phyloP scores from a whole-genome alignment of 2,797 vertebrate species.

The Notolabrus celidotus region DNA sequence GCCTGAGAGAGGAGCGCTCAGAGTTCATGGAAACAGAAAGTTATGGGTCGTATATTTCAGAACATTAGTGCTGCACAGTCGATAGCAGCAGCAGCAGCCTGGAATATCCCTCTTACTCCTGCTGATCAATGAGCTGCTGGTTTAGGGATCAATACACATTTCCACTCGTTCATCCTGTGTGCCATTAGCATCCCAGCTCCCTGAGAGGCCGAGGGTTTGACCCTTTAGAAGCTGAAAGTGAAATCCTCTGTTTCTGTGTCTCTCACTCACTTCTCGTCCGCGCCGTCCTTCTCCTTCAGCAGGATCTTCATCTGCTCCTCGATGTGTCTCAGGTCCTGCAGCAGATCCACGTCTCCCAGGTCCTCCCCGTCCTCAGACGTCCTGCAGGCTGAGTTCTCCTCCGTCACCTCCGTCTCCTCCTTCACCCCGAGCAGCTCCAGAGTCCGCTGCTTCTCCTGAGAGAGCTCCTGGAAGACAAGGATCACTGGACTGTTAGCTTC shows the following conservation, averaged over 20 bases:
- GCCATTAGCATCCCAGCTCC: slow-evolving; percentile 50
- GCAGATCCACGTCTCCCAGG: slow-evolving; percentile 76
- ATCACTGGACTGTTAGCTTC: too few relatives aligned
- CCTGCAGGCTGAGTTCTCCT: slow-evolving; percentile 7
- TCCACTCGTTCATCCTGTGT: slow-evolving; percentile 70
- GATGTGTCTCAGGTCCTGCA: slow-evolving; percentile 91
- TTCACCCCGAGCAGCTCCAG: slow-evolving; percentile 89
- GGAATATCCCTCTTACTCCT: slow-evolving; percentile 61
- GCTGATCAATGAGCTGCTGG: slow-evolving; percentile 70
- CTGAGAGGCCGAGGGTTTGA: slow-evolving; percentile 9
- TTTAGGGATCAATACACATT: slow-evolving; percentile 81
- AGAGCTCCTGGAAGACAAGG: slow-evolving; percentile 91
- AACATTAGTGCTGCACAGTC: slow-evolving; percentile 66
- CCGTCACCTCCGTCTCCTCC: slow-evolving; percentile 58
- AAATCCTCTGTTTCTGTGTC: too few relatives aligned
- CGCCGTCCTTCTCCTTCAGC: slow-evolving; percentile 91
- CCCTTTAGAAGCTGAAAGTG: background rate
- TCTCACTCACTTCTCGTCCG: slow-evolving; percentile 89
- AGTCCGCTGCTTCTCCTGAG: slow-evolving; percentile 92
- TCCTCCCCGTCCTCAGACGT: slow-evolving; percentile 54
- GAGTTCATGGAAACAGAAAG: slow-evolving; percentile 18
- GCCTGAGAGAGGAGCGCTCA: background rate
- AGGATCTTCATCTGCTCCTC: slow-evolving; percentile 94
- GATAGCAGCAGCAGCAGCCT: slow-evolving; percentile 63
- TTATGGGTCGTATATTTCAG: slow-evolving; percentile 9